Conservation (phyloP, 1,140 invertebrate species). For the Trypoxylus dichotomus region DNA sequence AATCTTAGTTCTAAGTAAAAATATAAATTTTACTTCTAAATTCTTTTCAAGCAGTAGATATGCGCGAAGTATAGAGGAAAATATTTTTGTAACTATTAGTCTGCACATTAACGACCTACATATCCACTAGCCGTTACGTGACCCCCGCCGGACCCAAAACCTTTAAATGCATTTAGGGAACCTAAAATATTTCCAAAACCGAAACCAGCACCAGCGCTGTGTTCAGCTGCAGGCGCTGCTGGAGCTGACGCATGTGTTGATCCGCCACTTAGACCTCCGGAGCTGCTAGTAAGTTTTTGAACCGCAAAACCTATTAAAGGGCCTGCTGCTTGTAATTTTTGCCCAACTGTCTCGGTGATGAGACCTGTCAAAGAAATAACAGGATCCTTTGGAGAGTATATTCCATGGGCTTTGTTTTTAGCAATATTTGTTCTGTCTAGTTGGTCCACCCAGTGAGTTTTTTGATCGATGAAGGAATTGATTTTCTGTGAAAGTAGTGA, state of each 20-base stretch:
- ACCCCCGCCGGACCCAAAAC: constrained; percentile 10
- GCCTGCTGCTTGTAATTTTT: constrained; percentile 57
- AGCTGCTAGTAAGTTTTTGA: constrained; percentile 59
- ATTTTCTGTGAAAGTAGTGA: constrained; percentile 63
- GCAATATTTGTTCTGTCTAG: constrained; percentile 71
- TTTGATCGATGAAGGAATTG: constrained; percentile 74
- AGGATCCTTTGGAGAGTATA: constrained; percentile 60
- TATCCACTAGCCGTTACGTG: constrained; percentile 8
- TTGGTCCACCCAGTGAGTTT: constrained; percentile 67
- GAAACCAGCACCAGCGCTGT: constrained; percentile 45
- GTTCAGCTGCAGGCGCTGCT: background rate
- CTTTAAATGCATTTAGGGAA: constrained; percentile 11
- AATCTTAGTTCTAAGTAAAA: too few relatives aligned
- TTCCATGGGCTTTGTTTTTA: constrained; percentile 73
- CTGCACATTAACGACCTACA: background rate
- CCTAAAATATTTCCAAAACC: constrained; percentile 34
- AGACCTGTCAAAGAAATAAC: constrained; percentile 55
- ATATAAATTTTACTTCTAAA: too few relatives aligned
- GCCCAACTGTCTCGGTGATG: constrained; percentile 56
- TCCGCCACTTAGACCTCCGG: constrained; percentile 57
- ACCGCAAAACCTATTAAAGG: constrained; percentile 62
- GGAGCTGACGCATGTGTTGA: constrained; percentile 50
- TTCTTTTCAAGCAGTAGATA: too few relatives aligned
- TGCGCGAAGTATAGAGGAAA: background rate
- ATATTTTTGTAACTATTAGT: background rate